These are phyloP conservation scores for Natrix natrix DNA, from an alignment of 2,797 vertebrate species.

Conservation along the genomic window DNA sequence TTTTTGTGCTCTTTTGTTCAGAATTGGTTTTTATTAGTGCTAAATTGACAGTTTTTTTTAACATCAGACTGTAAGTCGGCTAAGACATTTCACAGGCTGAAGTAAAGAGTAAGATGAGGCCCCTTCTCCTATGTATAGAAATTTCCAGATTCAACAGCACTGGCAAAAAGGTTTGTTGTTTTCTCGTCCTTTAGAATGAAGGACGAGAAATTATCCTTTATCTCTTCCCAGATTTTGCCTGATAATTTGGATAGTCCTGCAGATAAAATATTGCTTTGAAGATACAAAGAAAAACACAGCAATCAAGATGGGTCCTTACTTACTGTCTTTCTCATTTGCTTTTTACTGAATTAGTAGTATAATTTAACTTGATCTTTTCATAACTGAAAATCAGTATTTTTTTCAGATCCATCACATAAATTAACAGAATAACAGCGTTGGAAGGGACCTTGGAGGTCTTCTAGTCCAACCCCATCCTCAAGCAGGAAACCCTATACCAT, in stretches of 20 bases:
- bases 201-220: neutral
- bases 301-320: constrained; percentile 24
- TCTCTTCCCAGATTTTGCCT: neutral
- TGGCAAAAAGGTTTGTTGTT: neutral
- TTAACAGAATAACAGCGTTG: neutral
- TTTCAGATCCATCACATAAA: neutral
- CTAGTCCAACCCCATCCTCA: neutral
- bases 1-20: constrained; percentile 12
- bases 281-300: constrained; percentile 28
- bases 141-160: neutral
- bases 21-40: constrained; percentile 36
- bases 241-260: neutral
- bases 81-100: neutral
- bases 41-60: constrained; percentile 28
- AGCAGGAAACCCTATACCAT: neutral
- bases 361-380: constrained; percentile 52
- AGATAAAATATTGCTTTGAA: constrained; percentile 31
- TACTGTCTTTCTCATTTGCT: constrained; percentile 50
- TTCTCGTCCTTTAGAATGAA: neutral
- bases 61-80: constrained; percentile 34
- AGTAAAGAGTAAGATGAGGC: neutral
- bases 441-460: neutral
- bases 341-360: constrained; percentile 18
- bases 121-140: neutral
- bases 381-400: neutral